Evolutionary conservation across 2,797 vertebrate species (phyloP).

Genomic region (Cottoperca gobio): DNA sequence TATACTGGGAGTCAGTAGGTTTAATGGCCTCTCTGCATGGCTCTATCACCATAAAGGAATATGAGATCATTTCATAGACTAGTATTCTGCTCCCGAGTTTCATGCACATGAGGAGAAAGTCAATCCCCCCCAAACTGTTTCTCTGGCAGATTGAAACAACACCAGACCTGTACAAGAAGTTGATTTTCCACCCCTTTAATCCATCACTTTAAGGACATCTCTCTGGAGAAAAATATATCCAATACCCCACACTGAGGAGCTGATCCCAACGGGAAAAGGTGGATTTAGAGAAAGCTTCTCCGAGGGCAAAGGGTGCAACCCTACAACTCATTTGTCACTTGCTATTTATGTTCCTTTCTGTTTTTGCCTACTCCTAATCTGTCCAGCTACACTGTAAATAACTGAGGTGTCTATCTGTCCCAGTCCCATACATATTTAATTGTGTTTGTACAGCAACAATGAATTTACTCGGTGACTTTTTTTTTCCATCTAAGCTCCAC

Average conservation of each 20-base stretch:
- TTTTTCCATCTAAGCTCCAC: conserved; percentile 41
- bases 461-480: conserved; percentile 51
- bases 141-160: conserved; percentile 15
- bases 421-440: conserved; percentile 66
- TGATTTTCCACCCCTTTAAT: conserved; percentile 39
- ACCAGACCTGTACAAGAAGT: neutral
- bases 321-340: conserved; percentile 32
- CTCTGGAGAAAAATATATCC: conserved; percentile 13
- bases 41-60: conserved; percentile 21
- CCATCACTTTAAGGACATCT: conserved; percentile 17
- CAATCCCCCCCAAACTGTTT: neutral
- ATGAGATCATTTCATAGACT: conserved; percentile 19
- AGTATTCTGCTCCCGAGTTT: conserved; percentile 5
- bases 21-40: conserved; percentile 23
- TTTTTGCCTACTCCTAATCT: conserved; percentile 31
- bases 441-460: conserved; percentile 55
- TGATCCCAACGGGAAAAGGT: conserved; percentile 28
- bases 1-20: conserved; percentile 13
- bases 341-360: conserved; percentile 37
- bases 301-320: conserved; percentile 2
- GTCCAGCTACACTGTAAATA: conserved; percentile 39
- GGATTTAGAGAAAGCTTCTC: conserved; percentile 27
- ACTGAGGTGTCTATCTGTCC: conserved; percentile 34
- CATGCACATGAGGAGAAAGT: conserved; percentile 10
- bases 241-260: conserved; percentile 8